phyloP scores from a whole-genome alignment of 2,888 invertebrate genomes.

The Rapana venosa region DNA sequence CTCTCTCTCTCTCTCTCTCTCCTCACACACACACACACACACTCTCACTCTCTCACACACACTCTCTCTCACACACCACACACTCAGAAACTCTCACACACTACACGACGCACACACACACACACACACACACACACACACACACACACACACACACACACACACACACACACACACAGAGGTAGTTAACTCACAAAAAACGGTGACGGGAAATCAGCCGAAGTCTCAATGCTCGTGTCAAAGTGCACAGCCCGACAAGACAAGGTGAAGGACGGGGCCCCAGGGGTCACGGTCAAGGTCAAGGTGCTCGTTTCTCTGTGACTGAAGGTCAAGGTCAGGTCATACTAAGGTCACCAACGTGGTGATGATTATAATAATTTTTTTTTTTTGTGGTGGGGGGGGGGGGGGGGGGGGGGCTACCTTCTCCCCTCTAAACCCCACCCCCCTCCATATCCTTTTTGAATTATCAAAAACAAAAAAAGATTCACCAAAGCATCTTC shows the following conservation, averaged over 20 bases:
- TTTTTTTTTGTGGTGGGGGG: no score
- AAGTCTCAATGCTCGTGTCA: neutral
- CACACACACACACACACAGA: neutral
- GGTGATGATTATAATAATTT: no score
- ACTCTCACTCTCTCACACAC: neutral
- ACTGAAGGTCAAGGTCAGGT: neutral
- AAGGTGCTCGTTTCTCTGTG: slow-evolving; percentile 14
- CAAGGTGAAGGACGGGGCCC: slow-evolving; percentile 13
- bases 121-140: neutral
- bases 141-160: neutral
- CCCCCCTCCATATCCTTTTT: no score
- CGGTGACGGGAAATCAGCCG: neutral
- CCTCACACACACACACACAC: slow-evolving; percentile 12
- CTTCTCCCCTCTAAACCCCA: no score
- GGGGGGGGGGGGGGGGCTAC: no score
- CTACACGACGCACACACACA: neutral
- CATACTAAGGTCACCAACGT: no score
- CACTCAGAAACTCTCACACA: neutral
- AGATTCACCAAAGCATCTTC: no score
- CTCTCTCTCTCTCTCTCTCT: no score
- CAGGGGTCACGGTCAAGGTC: slow-evolving; percentile 7
- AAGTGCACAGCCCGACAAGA: neutral
- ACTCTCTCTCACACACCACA: neutral
- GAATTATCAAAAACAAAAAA: no score
- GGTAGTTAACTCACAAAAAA: neutral